Percentiles rank a stretch among this genome's conserved stretches.
phyloP scores from a whole-genome alignment of 1,140 invertebrate genomes.

The Panulirus ornatus region DNA sequence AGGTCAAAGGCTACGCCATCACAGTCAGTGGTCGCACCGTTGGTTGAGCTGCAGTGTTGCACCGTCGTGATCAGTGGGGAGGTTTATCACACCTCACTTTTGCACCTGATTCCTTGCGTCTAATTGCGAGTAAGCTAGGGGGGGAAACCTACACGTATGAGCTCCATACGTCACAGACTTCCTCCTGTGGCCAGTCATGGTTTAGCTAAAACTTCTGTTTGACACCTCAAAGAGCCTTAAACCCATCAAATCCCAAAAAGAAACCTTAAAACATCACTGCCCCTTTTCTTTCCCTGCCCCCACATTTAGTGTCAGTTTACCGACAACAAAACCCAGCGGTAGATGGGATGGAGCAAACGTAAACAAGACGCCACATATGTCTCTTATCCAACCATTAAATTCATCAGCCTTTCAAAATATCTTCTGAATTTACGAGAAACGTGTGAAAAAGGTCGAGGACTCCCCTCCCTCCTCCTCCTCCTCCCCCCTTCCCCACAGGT shows the following conservation, averaged over 20 bases:
- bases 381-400: constrained; percentile 20
- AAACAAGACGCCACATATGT: background rate
- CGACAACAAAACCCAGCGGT: constrained; percentile 1
- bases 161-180: too few relatives aligned
- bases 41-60: too few relatives aligned
- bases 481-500: background rate
- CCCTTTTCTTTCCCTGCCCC: constrained; percentile 21
- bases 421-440: background rate
- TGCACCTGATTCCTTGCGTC: too few relatives aligned
- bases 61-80: too few relatives aligned
- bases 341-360: constrained; percentile 19
- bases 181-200: too few relatives aligned
- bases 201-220: background rate
- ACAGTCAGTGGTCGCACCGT: too few relatives aligned
- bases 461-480: background rate
- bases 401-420: constrained; percentile 23
- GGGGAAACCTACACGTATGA: too few relatives aligned
- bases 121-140: too few relatives aligned
- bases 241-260: background rate
- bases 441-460: background rate
- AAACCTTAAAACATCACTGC: constrained; percentile 22
- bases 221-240: background rate
- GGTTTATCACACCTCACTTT: too few relatives aligned
- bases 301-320: constrained; percentile 22
- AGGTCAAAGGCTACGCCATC: too few relatives aligned